Percentiles rank a stretch among this genome's conserved stretches.
Evolutionary conservation across 2,888 invertebrate genomes (phyloP).

Genomic region (Spodoptera littoralis): DNA sequence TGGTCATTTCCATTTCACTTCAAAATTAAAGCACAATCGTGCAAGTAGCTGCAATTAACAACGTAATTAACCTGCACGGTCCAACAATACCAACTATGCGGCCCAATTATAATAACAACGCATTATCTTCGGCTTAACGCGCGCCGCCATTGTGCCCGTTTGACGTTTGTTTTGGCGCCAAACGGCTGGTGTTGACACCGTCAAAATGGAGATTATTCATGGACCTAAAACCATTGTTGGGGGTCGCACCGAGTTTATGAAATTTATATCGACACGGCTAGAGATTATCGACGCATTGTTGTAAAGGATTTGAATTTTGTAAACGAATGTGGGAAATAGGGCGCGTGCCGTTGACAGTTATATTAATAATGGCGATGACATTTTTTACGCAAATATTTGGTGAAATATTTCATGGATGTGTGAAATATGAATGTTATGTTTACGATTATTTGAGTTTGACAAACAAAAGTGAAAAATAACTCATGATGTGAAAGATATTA

Average conservation of each 20-base stretch:
- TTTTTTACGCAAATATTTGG: conserved; percentile 51
- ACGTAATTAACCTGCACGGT: conserved; percentile 55
- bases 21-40: conserved; percentile 28
- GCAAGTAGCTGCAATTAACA: conserved; percentile 41
- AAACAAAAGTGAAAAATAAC: background rate
- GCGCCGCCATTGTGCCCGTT: conserved; percentile 56
- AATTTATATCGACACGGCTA: conserved; percentile 62
- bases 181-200: conserved; percentile 61
- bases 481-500: too few relatives aligned
- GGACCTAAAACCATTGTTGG: conserved; percentile 57
- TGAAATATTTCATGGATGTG: conserved; percentile 32
- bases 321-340: conserved; percentile 60
- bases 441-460: background rate
- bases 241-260: conserved; percentile 59
- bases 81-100: conserved; percentile 54
- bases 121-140: conserved; percentile 60
- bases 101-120: conserved; percentile 60
- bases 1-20: background rate
- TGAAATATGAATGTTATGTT: conserved; percentile 5
- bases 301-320: conserved; percentile 60
- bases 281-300: conserved; percentile 61
- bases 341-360: conserved; percentile 58
- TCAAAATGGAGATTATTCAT: conserved; percentile 64
- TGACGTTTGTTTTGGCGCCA: conserved; percentile 64
- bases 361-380: conserved; percentile 55